These are phyloP conservation scores for Neoarius graeffei DNA, from an alignment of 2,113 vertebrate species.

Conservation along the genomic window DNA sequence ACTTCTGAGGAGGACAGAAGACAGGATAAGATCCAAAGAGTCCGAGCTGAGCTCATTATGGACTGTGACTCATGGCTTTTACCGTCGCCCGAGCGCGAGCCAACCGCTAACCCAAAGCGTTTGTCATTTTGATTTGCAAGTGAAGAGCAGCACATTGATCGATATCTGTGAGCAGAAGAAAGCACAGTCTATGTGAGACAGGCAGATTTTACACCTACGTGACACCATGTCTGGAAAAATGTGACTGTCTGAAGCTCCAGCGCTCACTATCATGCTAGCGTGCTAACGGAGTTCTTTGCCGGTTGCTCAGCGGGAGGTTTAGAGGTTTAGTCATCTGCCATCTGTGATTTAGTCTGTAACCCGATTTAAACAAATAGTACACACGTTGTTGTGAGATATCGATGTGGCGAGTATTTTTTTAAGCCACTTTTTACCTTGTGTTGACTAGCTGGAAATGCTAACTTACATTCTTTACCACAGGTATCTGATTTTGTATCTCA, in stretches of 20 bases:
- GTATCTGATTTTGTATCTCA: not conserved
- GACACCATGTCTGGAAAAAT: slow-evolving; percentile 49
- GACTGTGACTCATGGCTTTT: not conserved
- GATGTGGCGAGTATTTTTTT: too few species aligned
- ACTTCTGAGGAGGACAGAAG: not conserved
- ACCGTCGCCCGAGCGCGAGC: not conserved
- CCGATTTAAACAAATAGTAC: slow-evolving; percentile 19
- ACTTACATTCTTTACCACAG: not conserved
- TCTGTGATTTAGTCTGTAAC: slow-evolving; percentile 3
- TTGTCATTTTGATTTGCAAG: not conserved
- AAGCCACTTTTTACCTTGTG: not conserved
- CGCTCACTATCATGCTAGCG: slow-evolving; percentile 38
- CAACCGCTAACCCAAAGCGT: not conserved
- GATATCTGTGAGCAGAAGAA: not conserved
- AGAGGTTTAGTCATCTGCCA: not conserved
- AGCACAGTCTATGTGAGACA: slow-evolving; percentile 23
- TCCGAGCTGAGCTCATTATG: not conserved
- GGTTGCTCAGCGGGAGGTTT: not conserved
- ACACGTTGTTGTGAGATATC: slow-evolving; percentile 12
- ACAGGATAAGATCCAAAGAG: not conserved
- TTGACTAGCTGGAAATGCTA: not conserved
- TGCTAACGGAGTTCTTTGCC: slow-evolving; percentile 17
- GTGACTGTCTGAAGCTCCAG: slow-evolving; percentile 35
- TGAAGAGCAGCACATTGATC: slow-evolving; percentile 1
- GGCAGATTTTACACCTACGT: slow-evolving; percentile 55